Evolutionary conservation across 1,140 invertebrate species (phyloP).

Genomic region (Dysdera silvatica): DNA sequence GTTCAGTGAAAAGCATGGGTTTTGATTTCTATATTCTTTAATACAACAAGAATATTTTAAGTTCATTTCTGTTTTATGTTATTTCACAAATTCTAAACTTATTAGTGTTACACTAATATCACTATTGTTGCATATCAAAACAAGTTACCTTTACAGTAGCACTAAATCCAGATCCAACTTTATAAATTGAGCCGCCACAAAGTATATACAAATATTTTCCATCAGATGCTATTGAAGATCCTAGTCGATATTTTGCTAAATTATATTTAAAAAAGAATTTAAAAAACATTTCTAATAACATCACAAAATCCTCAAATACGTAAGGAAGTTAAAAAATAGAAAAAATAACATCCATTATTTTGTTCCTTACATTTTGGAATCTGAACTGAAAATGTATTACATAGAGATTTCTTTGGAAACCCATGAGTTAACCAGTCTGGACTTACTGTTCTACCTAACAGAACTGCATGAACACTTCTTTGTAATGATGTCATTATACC

Average conservation of each 20-base stretch:
- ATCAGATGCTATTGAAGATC: conserved; percentile 62
- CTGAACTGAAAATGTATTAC: conserved; percentile 60
- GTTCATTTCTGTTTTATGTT: too few relatives aligned
- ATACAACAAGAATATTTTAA: too few relatives aligned
- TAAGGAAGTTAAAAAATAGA: background rate
- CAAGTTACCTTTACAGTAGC: conserved; percentile 65
- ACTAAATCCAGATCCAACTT: conserved; percentile 86
- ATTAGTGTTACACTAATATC: background rate
- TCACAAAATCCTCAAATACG: background rate
- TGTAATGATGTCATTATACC: conserved; percentile 75
- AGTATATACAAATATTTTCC: conserved; percentile 79
- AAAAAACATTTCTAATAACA: background rate
- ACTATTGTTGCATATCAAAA: background rate
- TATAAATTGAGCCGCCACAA: conserved; percentile 67
- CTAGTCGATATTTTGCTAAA: conserved; percentile 35
- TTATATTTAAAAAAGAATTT: conserved; percentile 12
- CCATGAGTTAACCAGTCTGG: conserved; percentile 84
- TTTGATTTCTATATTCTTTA: too few relatives aligned
- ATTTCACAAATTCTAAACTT: too few relatives aligned
- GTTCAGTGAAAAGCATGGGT: too few relatives aligned
- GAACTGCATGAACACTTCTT: conserved; percentile 76
- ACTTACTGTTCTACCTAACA: conserved; percentile 69
- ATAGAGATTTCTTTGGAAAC: conserved; percentile 65
- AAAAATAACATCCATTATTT: background rate
- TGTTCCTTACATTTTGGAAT: conserved; percentile 46